phyloP scores from a whole-genome alignment of 2,797 vertebrate genomes.

The Naso thynnoides region DNA sequence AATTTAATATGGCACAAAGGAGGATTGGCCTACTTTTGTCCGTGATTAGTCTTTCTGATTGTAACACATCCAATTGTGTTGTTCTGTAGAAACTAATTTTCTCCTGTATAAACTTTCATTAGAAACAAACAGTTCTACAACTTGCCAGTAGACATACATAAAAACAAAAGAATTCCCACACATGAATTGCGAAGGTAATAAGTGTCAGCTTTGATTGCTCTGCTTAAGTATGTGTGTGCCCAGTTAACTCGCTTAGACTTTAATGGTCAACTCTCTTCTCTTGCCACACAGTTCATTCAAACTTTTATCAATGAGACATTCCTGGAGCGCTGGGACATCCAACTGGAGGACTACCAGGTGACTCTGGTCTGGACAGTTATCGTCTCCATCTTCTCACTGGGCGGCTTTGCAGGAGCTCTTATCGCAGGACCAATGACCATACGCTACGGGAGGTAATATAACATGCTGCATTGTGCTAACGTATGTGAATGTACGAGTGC shows the following conservation, averaged over 20 bases:
- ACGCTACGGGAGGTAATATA: constrained; percentile 88
- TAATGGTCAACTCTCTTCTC: constrained; percentile 18
- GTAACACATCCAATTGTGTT: constrained; percentile 9
- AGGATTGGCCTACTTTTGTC: constrained; percentile 32
- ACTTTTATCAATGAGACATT: constrained; percentile 90
- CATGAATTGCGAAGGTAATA: constrained; percentile 7
- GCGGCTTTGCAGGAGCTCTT: constrained; percentile 88
- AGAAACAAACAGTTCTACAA: background rate
- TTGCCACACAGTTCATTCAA: constrained; percentile 87
- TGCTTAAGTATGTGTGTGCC: constrained; percentile 1
- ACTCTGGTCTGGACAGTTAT: constrained; percentile 91
- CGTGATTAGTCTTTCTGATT: constrained; percentile 25
- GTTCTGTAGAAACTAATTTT: constrained; percentile 8
- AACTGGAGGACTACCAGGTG: constrained; percentile 82
- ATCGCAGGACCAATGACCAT: constrained; percentile 91
- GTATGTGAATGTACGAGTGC: background rate
- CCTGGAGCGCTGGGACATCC: constrained; percentile 82
- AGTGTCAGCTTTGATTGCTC: constrained; percentile 17
- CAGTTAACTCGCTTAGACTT: constrained; percentile 14
- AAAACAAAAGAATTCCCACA: too few species aligned
- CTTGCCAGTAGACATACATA: too few species aligned
- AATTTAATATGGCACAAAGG: constrained; percentile 25
- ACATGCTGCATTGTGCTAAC: background rate
- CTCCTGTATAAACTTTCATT: background rate
- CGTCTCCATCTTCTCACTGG: constrained; percentile 90